These are phyloP conservation scores for Xenopus tropicalis DNA, from an alignment of 2,113 vertebrate species.

Conservation along the genomic window UCB_Xtro_10.0 CM004444.2:177968501-177969000, in stretches of 20 bases:
- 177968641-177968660: too few species aligned
- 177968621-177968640: constrained; percentile 17
- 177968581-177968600: constrained; percentile 41
- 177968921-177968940: constrained; percentile 32
- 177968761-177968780: neutral
- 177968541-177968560: constrained; percentile 32
- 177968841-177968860: neutral
- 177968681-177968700: constrained; percentile 10
- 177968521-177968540: constrained; percentile 39
- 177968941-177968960: constrained; percentile 49
- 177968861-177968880: neutral
- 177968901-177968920: neutral
- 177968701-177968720: neutral
- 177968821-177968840: neutral
- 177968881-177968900: neutral
- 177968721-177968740: neutral
- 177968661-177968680: neutral
- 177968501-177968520: neutral
- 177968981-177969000: constrained; percentile 59
- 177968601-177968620: constrained; percentile 9
- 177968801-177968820: constrained; percentile 22
- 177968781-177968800: constrained; percentile 2
- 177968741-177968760: constrained; percentile 27
- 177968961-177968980: constrained; percentile 54
- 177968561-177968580: constrained; percentile 25